A percentile compares a stretch with the other conserved stretches of the same genome.
Conservation (phyloP, 2,888 invertebrate genomes). For the Drosophila cognata region DNA sequence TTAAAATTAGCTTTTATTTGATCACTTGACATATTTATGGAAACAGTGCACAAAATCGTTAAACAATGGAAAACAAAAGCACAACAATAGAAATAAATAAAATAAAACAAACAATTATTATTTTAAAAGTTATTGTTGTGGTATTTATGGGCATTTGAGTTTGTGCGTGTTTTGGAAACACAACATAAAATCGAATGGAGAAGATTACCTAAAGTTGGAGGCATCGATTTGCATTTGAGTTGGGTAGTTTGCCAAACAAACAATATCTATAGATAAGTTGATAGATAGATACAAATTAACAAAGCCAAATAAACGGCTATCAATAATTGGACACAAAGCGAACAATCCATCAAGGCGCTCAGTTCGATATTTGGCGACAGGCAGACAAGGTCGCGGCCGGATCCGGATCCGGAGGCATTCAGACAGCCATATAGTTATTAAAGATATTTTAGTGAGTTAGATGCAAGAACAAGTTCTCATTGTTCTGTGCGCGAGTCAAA, state of each 20-base stretch:
- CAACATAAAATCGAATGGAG: conserved; percentile 20
- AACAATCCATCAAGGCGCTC: conserved; percentile 52
- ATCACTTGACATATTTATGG: conserved; percentile 18
- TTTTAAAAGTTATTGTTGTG: conserved; percentile 27
- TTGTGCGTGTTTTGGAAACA: conserved; percentile 21
- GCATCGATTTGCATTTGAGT: conserved; percentile 50
- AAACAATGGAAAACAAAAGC: conserved; percentile 34
- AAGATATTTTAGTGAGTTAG: background rate
- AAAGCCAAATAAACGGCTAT: conserved; percentile 19
- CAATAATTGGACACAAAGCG: conserved; percentile 31
- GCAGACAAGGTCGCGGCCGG: background rate
- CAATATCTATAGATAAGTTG: conserved; percentile 2
- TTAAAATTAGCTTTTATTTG: background rate
- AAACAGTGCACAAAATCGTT: conserved; percentile 22
- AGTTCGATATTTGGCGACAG: conserved; percentile 8
- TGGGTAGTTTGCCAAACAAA: conserved; percentile 25
- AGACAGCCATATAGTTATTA: background rate
- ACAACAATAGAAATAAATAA: background rate
- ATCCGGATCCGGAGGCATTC: background rate
- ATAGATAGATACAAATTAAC: background rate
- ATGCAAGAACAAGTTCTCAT: conserved; percentile 72
- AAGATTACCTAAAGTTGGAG: conserved; percentile 28
- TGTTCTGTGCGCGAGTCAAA: conserved; percentile 45
- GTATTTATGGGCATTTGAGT: conserved; percentile 3
- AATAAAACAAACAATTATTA: conserved; percentile 10